Evolutionary conservation across 2,888 invertebrate genomes (phyloP), one percentile per base, ranked within the genome.

Genomic region (Drosophila anomelani): DNA sequence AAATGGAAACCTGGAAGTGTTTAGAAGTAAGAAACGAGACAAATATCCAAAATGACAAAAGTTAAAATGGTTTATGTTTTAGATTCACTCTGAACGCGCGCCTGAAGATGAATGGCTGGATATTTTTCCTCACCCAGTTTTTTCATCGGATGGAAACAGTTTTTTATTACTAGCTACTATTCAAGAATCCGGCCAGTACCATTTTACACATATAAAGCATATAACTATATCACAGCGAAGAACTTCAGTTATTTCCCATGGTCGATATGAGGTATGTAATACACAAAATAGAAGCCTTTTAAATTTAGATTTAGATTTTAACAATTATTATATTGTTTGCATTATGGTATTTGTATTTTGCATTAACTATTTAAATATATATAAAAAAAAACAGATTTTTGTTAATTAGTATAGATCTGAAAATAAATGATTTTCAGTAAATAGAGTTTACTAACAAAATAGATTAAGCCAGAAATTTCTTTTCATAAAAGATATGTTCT

Each of bases 171-270:
- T 97, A 77, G 96, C 97, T 7, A 95, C 96, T 20, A 96, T 97
- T 57, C 96, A 96, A 89, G 97, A 97, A 90, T 97, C 97, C 53
- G 96, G 95, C 49, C 95, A 95, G 74, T 97, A 97, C 91, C 95
- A 96, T 91, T 97, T 95, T 93, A 97, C 97, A 46, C 97, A 97
- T 94, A 97, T 97, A 92, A 97, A 97, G 90, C 97, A 97, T 91
- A 95, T 97, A 77, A 96, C 96, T 74, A 95, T 97, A 76, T 94
- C 96, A 67, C 95, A 96, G 85, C 96, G 96, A 91, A 94, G 96
- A 85, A 96, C 97, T 90, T 96, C 97, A 10, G 97, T 97, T 54
- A 94, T 97, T 78, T 97, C 97, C 58, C 97, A 97, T 90, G 97
- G 97, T 38, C 95, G 95, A 86, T 96, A 97, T 92, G 97, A 97